Evolutionary conservation across 2,113 vertebrate species (phyloP), one percentile per base, ranked within the genome.

Genomic region (Oryctolagus cuniculus): DNA sequence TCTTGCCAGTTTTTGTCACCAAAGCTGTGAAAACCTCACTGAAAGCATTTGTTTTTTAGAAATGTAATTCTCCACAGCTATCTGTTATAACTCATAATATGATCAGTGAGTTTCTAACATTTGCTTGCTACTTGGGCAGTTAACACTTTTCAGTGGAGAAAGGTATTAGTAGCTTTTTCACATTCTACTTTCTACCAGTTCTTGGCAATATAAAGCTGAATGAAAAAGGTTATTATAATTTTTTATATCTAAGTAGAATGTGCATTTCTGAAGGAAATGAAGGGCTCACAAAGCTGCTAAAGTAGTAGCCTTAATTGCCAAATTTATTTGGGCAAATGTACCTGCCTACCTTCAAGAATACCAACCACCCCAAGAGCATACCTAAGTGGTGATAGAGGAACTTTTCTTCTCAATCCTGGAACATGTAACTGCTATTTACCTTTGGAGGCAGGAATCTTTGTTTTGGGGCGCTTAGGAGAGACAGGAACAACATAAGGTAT

Each of bases 381-480:
- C 0, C 10, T 58, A 79, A 17, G n/a, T 95, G 77, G n/a, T 53
- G 79, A 66, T 8, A 87, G 58, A 91, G 27, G 64, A 58, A 94
- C 11, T 79, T 87, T 85, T 67, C 77, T 90, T 87, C 44, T 36
- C 44, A 90, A 11, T 94, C 69, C 15, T 86, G 31, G 38, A 53
- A 38, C 12, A 13, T 61, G 36, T 77, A 58, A 92, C 89, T 86
- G 66, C 27, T 67, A 89, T 89, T 97, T 99, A 99, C 99, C 99
- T 99, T 99, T 98, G 96, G 98, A 99, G 25, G 98, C 98, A 96
- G 99, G 99, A 75, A 98, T 97, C 89, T 99, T 98, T 6, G 97
- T 98, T 90, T 99, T 98, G 89, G 99, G 97, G 74, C 99, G 98
- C 97, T 99, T 99, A 51, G 99, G 99, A 63, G 99, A 99, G 82